A percentile compares a stretch with the other conserved stretches of the same genome.
Conservation (phyloP, 1,140 invertebrate species). For the Myzus persicae region DNA sequence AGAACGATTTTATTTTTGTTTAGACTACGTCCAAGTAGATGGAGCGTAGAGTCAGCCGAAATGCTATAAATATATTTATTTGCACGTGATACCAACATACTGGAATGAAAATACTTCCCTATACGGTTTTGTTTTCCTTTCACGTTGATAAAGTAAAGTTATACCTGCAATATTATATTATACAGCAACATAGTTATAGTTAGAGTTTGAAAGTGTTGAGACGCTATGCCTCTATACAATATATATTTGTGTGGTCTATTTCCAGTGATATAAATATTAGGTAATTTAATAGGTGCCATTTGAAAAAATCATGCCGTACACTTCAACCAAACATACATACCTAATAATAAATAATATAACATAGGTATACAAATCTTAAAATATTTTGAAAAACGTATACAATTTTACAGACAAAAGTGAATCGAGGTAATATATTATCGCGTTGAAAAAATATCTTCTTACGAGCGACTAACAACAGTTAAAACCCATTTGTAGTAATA, state of each 20-base stretch:
- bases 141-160: too few species aligned
- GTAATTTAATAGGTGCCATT: too few species aligned
- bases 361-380: too few species aligned
- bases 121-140: not conserved
- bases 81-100: not conserved
- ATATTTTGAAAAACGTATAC: not conserved
- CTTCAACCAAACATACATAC: too few species aligned
- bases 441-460: not conserved
- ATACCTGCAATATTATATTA: not conserved
- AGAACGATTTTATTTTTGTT: not conserved
- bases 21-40: not conserved
- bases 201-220: not conserved
- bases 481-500: not conserved
- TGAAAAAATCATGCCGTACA: too few species aligned
- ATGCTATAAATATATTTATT: not conserved
- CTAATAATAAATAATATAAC: too few species aligned
- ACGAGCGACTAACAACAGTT: not conserved
- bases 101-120: not conserved
- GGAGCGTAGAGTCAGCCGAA: not conserved
- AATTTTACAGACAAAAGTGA: not conserved
- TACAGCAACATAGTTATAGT: not conserved
- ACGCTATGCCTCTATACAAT: not conserved
- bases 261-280: not conserved
- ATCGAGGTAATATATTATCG: not conserved
- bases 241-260: not conserved